Evolutionary conservation across 2,797 vertebrate species (phyloP), one percentile per base, ranked within the genome.

Genomic region (Eurystomus glaucurus): DNA sequence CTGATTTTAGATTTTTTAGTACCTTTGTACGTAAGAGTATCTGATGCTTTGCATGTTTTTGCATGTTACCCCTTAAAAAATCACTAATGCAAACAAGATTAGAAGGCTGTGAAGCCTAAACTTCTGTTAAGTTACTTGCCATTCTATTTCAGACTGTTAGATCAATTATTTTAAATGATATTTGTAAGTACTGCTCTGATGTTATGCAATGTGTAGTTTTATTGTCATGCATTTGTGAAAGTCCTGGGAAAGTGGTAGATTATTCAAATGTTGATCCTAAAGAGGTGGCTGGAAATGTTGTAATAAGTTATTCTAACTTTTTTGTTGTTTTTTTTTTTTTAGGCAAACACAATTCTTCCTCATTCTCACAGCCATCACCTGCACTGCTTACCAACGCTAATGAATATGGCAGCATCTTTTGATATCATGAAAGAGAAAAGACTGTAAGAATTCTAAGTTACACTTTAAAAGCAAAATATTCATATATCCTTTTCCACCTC

Each of bases 261-360:
- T 37, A 10, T 83, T 68, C 31, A 55, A 77, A 70, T 60, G 5
- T 43, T 79, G 10, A 41, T 80, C 23, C 23, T 43, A 55, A 65
- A 35, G 37, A 75, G 25, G 23, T 39, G 7, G 3, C 19, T 62
- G 6, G 54, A 85, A 55, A 62, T 18, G 5, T 35, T 85, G 4
- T 41, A 46, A 2, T 65, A 41, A 37, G 6, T 76, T 85, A 46
- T 10, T 89, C 19, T 87, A 64, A 84, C 17, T n/a, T n/a, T n/a
- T n/a, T n/a, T n/a, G n/a, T n/a, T n/a, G n/a, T n/a, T n/a, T n/a
- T n/a, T n/a, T n/a, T n/a, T n/a, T n/a, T n/a, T n/a, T 69, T 95
- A 99, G 99, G 99, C 99, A 96, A 99, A 99, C 97, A 99, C 99
- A 97, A 99, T 99, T 97, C 99, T 99, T 97, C 99, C 99, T 95